These are phyloP conservation scores for Hoplias malabaricus DNA, from an alignment of 2,113 vertebrate genomes.

Conservation along the genomic window DNA sequence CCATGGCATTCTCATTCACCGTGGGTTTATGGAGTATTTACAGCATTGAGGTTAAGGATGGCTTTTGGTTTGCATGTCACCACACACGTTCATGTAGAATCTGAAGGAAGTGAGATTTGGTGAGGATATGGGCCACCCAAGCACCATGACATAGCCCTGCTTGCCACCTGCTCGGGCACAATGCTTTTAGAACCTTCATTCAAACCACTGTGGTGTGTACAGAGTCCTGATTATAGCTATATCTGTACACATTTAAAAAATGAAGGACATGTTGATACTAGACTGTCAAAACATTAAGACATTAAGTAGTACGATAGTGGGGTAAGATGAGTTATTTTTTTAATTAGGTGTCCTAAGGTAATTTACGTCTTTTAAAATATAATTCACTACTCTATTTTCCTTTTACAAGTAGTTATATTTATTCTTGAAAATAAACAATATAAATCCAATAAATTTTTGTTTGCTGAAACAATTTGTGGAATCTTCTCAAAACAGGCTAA, in stretches of 20 bases:
- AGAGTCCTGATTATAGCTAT: neutral
- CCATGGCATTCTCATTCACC: constrained; percentile 61
- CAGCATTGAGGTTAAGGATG: constrained; percentile 21
- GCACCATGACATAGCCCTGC: constrained; percentile 56
- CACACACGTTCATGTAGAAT: constrained; percentile 55
- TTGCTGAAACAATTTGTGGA: no score
- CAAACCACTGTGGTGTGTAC: constrained; percentile 8
- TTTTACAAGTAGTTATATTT: no score
- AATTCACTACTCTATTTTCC: no score
- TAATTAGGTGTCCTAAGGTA: no score
- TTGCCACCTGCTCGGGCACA: neutral
- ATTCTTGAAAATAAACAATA: no score
- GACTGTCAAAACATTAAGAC: neutral
- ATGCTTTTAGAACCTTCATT: neutral
- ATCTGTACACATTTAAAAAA: neutral
- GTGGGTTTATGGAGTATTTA: constrained; percentile 61
- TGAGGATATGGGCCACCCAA: constrained; percentile 65
- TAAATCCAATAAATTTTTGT: no score
- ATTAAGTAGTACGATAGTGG: no score
- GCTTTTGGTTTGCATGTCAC: constrained; percentile 62
- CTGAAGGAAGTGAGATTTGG: constrained; percentile 49
- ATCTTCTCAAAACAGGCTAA: no score
- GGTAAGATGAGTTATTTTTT: no score
- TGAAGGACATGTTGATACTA: neutral
- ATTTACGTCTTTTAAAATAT: no score